These are phyloP conservation scores for Marronus borbonicus DNA, from an alignment of 2,888 invertebrate genomes.

Conservation along the genomic window DNA sequence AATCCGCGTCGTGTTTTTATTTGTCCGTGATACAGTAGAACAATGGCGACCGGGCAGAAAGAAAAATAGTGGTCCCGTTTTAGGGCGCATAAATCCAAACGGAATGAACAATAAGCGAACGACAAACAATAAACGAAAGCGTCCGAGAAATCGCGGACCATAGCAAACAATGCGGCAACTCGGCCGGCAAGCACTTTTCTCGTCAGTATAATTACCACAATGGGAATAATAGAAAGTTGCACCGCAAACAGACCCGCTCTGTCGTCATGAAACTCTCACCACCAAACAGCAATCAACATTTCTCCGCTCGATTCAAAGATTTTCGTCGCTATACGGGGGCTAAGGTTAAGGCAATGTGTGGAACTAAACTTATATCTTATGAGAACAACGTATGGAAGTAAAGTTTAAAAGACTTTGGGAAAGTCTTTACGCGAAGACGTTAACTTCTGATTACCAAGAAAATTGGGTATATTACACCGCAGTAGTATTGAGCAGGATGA, in stretches of 20 bases:
- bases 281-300: not conserved
- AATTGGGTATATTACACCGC: not conserved
- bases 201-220: conserved; percentile 30
- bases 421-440: not conserved
- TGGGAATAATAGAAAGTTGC: conserved; percentile 46
- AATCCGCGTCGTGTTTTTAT: conserved; percentile 27
- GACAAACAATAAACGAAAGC: conserved; percentile 41
- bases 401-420: not conserved
- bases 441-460: not conserved
- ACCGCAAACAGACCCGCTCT: conserved; percentile 9
- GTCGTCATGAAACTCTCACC: conserved; percentile 35
- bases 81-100: conserved; percentile 39
- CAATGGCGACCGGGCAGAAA: conserved; percentile 34
- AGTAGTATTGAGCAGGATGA: not conserved
- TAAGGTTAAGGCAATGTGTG: not conserved
- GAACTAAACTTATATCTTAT: not conserved
- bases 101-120: conserved; percentile 31
- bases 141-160: conserved; percentile 39
- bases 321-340: not conserved
- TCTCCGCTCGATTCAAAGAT: not conserved
- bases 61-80: conserved; percentile 37
- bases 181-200: conserved; percentile 41
- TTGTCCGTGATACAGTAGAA: conserved; percentile 21
- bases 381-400: conserved; percentile 4
- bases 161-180: conserved; percentile 50